Evolutionary conservation across 1,140 invertebrate species (phyloP), one percentile per base, ranked within the genome.

Genomic region (Bombus polaris): DNA sequence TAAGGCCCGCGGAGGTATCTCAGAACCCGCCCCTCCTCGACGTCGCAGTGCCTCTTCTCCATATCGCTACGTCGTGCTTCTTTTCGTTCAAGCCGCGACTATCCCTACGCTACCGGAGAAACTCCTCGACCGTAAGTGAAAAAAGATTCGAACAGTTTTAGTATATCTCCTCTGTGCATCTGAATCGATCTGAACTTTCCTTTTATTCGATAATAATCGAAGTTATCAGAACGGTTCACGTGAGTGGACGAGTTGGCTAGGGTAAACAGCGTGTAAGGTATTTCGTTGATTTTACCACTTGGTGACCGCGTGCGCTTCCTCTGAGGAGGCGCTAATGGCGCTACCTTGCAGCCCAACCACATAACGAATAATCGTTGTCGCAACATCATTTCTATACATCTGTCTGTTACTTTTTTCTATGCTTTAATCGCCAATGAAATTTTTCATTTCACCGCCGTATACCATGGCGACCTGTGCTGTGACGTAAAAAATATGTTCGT

Each of bases 31-130:
- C 89, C 90, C 91, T 86, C 86, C 88, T 83, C 82, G 81, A 89
- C 88, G 87, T 84, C 88, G 92, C 92, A 93, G 92, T 93, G 92
- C 92, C 92, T 93, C 92, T 92, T 92, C 88, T 92, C 91, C 92
- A 77, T 83, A 89, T 83, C 88, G 85, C 88, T 89, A 89, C 89
- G 85, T 87, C 85, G 82, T 87, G 88, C 87, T 90, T 91, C 81
- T 85, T 87, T 83, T 88, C 83, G 81, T 90, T 90, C 81, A 44
- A 89, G 59, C 75, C 71, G 85, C 89, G 88, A 89, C 88, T 77
- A 89, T 89, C 87, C 47, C 83, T 71, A 87, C 88, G 77, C 85
- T 76, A 66, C 59, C 72, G 88, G 89, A 89, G 88, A 90, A 83
- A 79, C 89, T 89, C 85, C 88, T 89, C 85, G 78, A 90, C 74